Percentiles rank a stretch among this genome's conserved stretches.
These are phyloP conservation scores for Coregonus ussuriensis DNA, from an alignment of 2,797 vertebrate species.

Conservation along the genomic window DNA sequence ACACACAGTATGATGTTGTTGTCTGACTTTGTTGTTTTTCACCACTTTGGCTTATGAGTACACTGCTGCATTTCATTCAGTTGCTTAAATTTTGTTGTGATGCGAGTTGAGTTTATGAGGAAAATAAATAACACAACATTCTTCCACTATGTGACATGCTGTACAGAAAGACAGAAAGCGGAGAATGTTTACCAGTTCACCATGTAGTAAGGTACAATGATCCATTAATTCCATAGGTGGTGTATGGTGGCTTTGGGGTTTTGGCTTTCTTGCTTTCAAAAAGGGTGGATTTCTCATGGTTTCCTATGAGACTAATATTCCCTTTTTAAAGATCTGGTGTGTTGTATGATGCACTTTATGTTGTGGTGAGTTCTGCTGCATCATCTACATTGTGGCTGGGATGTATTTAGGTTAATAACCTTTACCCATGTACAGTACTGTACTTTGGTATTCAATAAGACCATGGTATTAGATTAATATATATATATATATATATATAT, in stretches of 20 bases:
- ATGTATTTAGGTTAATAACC: not conserved
- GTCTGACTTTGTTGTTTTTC: not conserved
- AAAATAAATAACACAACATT: conserved; percentile 2
- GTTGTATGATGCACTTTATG: not conserved
- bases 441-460: too few species aligned
- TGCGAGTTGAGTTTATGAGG: not conserved
- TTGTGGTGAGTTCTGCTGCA: not conserved
- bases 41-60: not conserved
- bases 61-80: not conserved
- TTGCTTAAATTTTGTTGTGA: not conserved
- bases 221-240: too few species aligned
- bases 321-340: not conserved
- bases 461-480: not conserved
- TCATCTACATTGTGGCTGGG: not conserved
- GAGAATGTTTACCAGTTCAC: conserved; percentile 40
- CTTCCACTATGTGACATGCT: conserved; percentile 35
- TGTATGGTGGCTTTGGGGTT: not conserved
- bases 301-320: not conserved
- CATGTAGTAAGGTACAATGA: conserved; percentile 41
- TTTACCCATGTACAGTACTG: not conserved
- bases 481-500: not conserved
- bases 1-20: not conserved
- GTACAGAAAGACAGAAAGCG: conserved; percentile 34
- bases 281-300: not conserved
- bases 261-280: not conserved